phyloP scores from a whole-genome alignment of 2,888 invertebrate species.

The Hypolimnas misippus region DNA sequence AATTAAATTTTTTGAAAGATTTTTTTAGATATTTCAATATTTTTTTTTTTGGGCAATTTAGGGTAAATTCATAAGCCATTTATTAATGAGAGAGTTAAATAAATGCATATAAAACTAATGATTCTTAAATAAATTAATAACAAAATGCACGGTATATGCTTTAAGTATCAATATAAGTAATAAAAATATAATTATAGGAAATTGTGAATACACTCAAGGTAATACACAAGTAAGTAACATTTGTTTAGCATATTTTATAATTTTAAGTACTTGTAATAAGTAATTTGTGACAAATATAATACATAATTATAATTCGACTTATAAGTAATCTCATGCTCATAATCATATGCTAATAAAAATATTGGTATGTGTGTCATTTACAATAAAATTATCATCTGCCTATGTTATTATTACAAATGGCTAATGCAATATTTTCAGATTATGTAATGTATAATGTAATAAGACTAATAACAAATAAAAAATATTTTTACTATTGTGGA shows the following conservation, averaged over 20 bases:
- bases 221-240: not conserved
- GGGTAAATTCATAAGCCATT: not conserved
- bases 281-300: not conserved
- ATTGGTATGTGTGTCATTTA: too few relatives aligned
- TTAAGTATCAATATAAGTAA: not conserved
- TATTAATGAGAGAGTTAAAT: not conserved
- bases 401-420: too few relatives aligned
- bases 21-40: too few relatives aligned
- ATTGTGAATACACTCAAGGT: too few relatives aligned
- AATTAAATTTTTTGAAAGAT: too few relatives aligned
- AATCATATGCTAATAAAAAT: too few relatives aligned
- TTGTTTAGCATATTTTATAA: not conserved
- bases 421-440: too few relatives aligned
- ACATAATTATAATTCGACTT: not conserved
- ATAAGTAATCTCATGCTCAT: not conserved
- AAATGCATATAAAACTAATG: not conserved
- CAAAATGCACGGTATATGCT: not conserved
- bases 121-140: not conserved
- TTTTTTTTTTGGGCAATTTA: not conserved
- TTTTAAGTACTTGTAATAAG: not conserved
- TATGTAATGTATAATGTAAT: too few relatives aligned
- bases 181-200: not conserved
- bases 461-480: too few relatives aligned
- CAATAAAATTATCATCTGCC: too few relatives aligned
- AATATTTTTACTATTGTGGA: too few relatives aligned